Base-by-base conservation (phyloP, 2,113 vertebrate genomes). In the Peromyscus polionotus region DNA sequence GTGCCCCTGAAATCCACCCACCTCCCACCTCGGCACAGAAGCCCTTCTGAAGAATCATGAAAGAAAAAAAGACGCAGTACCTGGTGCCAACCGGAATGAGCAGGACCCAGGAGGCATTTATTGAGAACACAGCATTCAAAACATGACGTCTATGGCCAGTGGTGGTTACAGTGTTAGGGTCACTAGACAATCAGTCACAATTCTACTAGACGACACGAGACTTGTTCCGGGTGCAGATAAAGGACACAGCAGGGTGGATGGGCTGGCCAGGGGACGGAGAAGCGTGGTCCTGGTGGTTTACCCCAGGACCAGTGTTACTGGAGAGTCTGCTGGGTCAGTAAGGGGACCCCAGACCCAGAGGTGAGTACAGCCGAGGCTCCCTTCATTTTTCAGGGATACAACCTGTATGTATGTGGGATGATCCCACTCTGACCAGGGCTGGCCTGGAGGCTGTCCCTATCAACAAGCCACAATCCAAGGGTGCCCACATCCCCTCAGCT, bases 91-190 rank as follows among this genome's bases (percentile, higher is more conserved):
- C 96, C 11, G 57, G 94, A 45, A n/a, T 80, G 3, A 95, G 12
- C 98, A 97, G 92, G 98, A 98, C 97, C 96, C 59, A 67, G 96
- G 98, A 97, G 98, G 98, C 98, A 95, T 99, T 99, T 99, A 99
- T 99, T 99, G 98, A 98, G 96, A 97, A 98, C 90, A 98, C 93
- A 96, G 93, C 96, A 98, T 95, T 59, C 65, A 77, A 96, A 97
- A 98, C 98, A 97, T 90, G 65, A 91, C 81, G 90, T 0, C 79
- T 20, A 84, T 3, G 87, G 97, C 95, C 77, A 73, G 57, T 61
- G 81, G 91, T 22, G 94, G 98, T 98, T 98, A 99, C 98, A 99
- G 97, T 6, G 84, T 96, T 36, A 91, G 92, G 98, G 96, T 93
- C 94, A 96, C 98, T 77, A 96, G 91, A 98, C 98, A 98, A 76